Percentiles rank a stretch among this genome's conserved stretches.
Evolutionary conservation across 2,797 vertebrate species (phyloP).

Genomic region (Sciurus carolinensis): DNA sequence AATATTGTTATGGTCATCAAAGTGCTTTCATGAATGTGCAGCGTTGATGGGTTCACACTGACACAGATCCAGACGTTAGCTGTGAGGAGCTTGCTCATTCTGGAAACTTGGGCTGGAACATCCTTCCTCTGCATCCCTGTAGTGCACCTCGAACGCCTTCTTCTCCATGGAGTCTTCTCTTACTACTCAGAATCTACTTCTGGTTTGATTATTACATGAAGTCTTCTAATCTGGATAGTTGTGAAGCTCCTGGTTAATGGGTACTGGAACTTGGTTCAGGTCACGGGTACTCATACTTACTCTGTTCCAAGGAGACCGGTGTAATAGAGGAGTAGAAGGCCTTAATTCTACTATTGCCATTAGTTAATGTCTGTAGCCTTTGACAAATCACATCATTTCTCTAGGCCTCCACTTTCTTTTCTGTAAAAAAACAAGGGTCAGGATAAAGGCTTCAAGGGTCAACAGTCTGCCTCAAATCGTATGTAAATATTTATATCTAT

Average conservation of each 20-base stretch:
- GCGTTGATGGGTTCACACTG: not conserved
- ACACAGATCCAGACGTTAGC: not conserved
- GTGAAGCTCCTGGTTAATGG: not conserved
- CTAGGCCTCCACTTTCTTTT: conserved; percentile 20
- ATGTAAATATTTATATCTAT: conserved; percentile 29
- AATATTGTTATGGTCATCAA: conserved; percentile 4
- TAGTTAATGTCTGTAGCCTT: conserved; percentile 20
- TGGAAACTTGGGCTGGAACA: not conserved
- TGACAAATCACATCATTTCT: not conserved
- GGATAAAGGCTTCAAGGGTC: not conserved
- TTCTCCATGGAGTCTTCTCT: not conserved
- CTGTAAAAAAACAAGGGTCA: not conserved
- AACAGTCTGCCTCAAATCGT: not conserved
- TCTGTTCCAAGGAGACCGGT: not conserved
- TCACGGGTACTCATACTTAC: not conserved
- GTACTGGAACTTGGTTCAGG: not conserved
- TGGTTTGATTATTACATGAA: not conserved
- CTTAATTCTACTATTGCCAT: not conserved
- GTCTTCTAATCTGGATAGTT: not conserved
- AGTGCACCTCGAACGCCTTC: not conserved
- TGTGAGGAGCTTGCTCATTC: not conserved
- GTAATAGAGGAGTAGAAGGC: not conserved
- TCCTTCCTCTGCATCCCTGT: not conserved
- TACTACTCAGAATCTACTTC: not conserved
- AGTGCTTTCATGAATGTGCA: not conserved